Base-by-base conservation (phyloP, 2,888 invertebrate species). In the Hyposoter didymator region DNA sequence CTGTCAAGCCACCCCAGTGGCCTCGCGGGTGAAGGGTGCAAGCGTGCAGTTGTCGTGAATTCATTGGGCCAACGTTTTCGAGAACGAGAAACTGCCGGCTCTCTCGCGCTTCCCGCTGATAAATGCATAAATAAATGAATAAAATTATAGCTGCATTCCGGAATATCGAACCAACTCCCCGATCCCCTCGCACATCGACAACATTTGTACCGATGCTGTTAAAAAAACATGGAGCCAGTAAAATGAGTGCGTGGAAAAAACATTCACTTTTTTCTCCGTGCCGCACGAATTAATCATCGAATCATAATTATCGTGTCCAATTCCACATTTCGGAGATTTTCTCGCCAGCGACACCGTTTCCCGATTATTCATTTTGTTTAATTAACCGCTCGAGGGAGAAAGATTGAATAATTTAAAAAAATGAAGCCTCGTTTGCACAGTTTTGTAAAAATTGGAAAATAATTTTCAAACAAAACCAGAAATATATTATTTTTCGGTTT, bases 61-160 rank as follows among this genome's bases (percentile, higher is more conserved):
- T 89, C 88, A 88, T 89, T 88, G 88, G 76, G 45, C 74, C 28
- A 62, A 28, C 62, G 74, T 64, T 32, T 43, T 43, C 43, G 62
- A 69, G 22, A 45, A 43, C n/a, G 32, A 72, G 49, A 45, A n/a
- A 28, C 19, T 49, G 32, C n/a, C 7, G 7, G 28, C 12, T 64
- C 39, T 28, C 12, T 64, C 39, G n/a, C 49, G 28, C 66, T 22
- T 45, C 19, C 67, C 45, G 62, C 73, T 84, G 88, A 87, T 87
- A 86, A 88, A 89, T 88, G 87, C 84, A 85, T 87, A 87, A 88
- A 89, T 87, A 86, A 88, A 89, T 87, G 84, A 87, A 88, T 89
- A 86, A 84, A 88, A 87, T 86, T 86, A 88, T 82, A 84, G 79
- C 80, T 76, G 74, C 81, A 81, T 79, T 59, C 80, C 62, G 76